A percentile compares a stretch with the other conserved stretches of the same genome.
Evolutionary conservation across 2,888 invertebrate genomes (phyloP).

Genomic region (Monopis laevigella): DNA sequence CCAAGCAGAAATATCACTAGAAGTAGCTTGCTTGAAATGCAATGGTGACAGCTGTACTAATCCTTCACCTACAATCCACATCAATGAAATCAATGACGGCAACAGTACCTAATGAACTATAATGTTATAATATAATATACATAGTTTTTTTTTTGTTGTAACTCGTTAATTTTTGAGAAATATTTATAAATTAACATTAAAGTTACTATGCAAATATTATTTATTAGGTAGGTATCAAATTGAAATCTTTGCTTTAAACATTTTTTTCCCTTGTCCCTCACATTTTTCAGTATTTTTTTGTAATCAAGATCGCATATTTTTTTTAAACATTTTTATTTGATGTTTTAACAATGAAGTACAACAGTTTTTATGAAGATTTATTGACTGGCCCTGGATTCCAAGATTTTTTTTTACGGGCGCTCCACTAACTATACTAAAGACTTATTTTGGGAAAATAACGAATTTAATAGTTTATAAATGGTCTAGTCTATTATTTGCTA

Average conservation of each 20-base stretch:
- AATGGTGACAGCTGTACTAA: neutral
- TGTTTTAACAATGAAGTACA: no score
- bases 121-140: neutral
- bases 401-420: neutral
- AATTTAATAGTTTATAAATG: no score
- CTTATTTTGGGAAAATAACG: no score
- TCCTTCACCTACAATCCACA: neutral
- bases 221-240: neutral
- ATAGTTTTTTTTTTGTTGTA: neutral
- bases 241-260: neutral
- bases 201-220: slow-evolving; percentile 1
- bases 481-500: no score
- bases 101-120: neutral
- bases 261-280: neutral
- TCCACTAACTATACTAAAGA: neutral
- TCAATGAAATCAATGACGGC: neutral
- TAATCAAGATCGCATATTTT: neutral
- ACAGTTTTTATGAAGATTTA: no score
- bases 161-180: neutral
- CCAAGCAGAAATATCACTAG: no score
- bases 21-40: no score
- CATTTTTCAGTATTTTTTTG: neutral
- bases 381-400: no score
- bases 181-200: slow-evolving; percentile 1
- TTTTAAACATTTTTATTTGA: neutral